phyloP scores from a whole-genome alignment of 2,888 invertebrate species.

The Helobdella robusta region DNA sequence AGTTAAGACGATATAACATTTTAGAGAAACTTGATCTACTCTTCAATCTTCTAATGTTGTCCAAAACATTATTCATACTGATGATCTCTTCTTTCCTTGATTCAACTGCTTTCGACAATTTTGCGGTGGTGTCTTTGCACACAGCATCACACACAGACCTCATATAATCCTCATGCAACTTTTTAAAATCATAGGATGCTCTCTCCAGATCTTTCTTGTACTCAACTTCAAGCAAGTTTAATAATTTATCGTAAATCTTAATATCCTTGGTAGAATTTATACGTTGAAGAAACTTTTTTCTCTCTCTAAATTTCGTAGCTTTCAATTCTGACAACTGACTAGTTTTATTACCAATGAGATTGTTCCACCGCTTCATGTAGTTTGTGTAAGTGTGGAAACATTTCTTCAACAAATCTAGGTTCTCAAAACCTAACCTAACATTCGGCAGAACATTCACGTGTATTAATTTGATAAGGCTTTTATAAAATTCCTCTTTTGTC shows the following conservation, averaged over 20 bases:
- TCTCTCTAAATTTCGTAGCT: not conserved
- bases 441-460: conserved; percentile 17
- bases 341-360: conserved; percentile 8
- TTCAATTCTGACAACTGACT: conserved; percentile 1
- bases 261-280: not conserved
- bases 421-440: not conserved
- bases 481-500: conserved; percentile 2
- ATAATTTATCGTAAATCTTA: not conserved
- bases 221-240: conserved; percentile 11
- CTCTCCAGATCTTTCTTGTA: conserved; percentile 15
- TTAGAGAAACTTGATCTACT: conserved; percentile 6
- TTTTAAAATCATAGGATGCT: not conserved
- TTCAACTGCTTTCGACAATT: not conserved
- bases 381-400: not conserved
- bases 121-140: not conserved
- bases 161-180: not conserved
- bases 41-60: not conserved
- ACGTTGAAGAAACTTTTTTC: not conserved
- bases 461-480: conserved; percentile 7
- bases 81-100: not conserved
- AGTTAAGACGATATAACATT: not conserved
- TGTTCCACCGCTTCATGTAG: not conserved
- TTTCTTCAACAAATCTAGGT: not conserved
- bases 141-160: not conserved
- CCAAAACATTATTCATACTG: not conserved